Evolutionary conservation across 1,140 invertebrate species (phyloP).

Genomic region (Periplaneta americana): DNA sequence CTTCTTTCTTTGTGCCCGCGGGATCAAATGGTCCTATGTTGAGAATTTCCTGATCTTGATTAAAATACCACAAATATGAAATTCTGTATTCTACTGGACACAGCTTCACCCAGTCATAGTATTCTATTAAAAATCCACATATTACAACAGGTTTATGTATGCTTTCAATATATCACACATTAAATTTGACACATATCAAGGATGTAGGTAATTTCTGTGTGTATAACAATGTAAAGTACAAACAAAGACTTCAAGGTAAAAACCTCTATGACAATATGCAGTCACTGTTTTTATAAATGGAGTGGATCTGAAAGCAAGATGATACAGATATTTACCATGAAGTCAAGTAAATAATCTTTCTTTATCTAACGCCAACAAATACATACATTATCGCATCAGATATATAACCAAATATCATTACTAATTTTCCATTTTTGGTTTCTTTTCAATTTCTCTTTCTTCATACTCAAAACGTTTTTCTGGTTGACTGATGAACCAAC

Average conservation of each 20-base stretch:
- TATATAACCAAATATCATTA: background rate
- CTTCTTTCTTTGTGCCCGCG: background rate
- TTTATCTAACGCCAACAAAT: conserved; percentile 2
- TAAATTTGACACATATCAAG: background rate
- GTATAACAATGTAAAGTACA: background rate
- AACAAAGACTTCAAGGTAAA: background rate
- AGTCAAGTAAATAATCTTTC: background rate
- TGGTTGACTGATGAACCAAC: background rate
- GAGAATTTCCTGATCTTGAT: background rate
- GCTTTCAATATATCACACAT: background rate
- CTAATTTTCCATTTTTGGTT: background rate
- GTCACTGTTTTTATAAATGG: background rate
- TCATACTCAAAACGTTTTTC: background rate
- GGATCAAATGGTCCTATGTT: background rate
- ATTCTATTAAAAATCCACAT: background rate
- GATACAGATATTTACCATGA: background rate
- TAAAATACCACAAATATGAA: background rate
- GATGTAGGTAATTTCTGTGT: background rate
- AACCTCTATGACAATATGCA: background rate
- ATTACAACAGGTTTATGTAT: background rate
- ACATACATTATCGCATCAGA: background rate
- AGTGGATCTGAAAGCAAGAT: background rate
- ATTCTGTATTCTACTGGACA: background rate
- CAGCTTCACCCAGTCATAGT: background rate
- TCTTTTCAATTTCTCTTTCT: background rate